A percentile compares a stretch with the other conserved stretches of the same genome.
Conservation (phyloP, 2,888 invertebrate genomes). For the Drosophila suboccidentalis region DNA sequence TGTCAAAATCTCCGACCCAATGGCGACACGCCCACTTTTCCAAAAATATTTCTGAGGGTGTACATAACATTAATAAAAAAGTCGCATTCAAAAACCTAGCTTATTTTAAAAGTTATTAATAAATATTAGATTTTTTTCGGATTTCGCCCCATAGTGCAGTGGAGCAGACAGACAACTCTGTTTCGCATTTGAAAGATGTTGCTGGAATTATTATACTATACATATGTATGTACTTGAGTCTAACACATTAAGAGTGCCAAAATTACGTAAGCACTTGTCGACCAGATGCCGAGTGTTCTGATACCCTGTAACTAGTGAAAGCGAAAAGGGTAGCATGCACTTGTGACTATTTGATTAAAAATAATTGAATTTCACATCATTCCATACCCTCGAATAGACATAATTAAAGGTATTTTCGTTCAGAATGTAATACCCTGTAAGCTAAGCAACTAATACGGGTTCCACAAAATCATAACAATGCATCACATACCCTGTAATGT, state of each 20-base stretch:
- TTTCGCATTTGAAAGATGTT: slow-evolving; percentile 41
- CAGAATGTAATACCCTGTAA: too few species aligned
- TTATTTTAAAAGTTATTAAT: too few species aligned
- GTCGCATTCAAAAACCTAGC: too few species aligned
- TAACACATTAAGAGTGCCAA: slow-evolving; percentile 47
- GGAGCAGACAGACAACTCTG: slow-evolving; percentile 22
- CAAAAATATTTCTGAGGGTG: too few species aligned
- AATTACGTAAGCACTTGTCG: slow-evolving; percentile 75
- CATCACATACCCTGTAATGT: neutral
- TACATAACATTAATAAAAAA: too few species aligned
- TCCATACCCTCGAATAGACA: neutral
- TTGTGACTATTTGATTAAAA: too few species aligned
- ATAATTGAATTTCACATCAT: too few species aligned
- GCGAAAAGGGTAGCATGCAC: neutral
- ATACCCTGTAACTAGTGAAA: slow-evolving; percentile 21
- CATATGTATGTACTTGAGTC: slow-evolving; percentile 20
- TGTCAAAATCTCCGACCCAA: too few species aligned
- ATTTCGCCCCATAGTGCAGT: too few species aligned
- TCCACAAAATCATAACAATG: neutral
- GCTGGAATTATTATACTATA: slow-evolving; percentile 42
- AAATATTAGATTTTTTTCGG: too few species aligned
- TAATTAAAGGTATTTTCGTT: too few species aligned
- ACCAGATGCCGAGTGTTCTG: slow-evolving; percentile 26
- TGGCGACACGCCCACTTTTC: too few species aligned
- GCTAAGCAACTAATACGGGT: neutral